Evolutionary conservation across 35 echinoderm and acorn worm species (phyloP).

Genomic region (Anneissia japonica): DNA sequence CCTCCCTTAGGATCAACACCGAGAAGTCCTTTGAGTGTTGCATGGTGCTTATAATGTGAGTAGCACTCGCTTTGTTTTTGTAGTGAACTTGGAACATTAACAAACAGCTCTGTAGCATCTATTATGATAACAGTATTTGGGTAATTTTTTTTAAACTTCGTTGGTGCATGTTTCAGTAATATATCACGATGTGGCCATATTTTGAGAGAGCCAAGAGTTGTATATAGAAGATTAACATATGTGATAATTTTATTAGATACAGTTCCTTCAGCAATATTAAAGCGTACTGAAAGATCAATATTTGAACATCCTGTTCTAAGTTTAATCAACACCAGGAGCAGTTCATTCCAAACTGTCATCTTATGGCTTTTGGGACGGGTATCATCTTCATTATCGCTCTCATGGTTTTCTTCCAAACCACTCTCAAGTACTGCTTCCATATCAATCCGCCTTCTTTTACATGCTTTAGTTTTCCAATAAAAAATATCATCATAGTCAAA

Average conservation of each 20-base stretch:
- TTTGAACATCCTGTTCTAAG: slow-evolving; percentile 4
- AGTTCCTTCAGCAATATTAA: background rate
- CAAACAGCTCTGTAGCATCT: slow-evolving; percentile 11
- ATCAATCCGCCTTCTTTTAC: background rate
- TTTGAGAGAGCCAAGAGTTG: slow-evolving; percentile 10
- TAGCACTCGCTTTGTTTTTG: slow-evolving; percentile 9
- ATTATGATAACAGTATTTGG: slow-evolving; percentile 31
- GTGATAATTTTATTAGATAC: slow-evolving; percentile 6
- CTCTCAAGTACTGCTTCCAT: background rate
- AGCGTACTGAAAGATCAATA: background rate
- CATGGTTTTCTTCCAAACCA: background rate
- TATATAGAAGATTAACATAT: slow-evolving; percentile 7
- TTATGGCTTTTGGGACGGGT: background rate
- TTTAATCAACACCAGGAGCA: slow-evolving; percentile 8
- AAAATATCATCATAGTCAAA: background rate
- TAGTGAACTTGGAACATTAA: slow-evolving; percentile 20
- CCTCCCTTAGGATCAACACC: slow-evolving; percentile 8
- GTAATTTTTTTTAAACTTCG: background rate
- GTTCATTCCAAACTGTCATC: background rate
- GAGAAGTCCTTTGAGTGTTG: slow-evolving; percentile 1
- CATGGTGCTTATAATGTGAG: slow-evolving; percentile 30
- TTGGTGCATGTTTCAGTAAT: background rate
- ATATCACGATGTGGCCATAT: slow-evolving; percentile 5
- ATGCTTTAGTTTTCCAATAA: slow-evolving; percentile 4
- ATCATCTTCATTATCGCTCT: background rate